phyloP scores from a whole-genome alignment of 2,797 vertebrate species.

The Sebastes iracundus region DNA sequence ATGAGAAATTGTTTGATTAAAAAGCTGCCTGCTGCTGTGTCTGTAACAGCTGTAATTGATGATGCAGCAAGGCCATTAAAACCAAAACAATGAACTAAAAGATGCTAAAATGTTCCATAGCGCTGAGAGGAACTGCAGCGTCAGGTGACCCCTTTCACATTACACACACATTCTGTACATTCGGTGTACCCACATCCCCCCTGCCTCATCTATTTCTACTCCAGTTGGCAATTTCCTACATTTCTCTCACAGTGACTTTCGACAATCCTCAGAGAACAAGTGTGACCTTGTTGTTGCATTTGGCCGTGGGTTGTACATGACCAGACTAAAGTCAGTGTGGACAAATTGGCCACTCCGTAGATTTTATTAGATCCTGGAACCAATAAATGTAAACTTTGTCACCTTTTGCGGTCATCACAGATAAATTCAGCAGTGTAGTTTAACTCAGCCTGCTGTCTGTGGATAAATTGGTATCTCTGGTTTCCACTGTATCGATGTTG shows the following conservation, averaged over 20 bases:
- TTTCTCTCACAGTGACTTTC: slow-evolving; percentile 36
- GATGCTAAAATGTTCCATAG: not conserved
- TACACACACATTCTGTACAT: not conserved
- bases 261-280: slow-evolving; percentile 36
- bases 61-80: not conserved
- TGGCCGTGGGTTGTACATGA: slow-evolving; percentile 34
- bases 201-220: slow-evolving; percentile 33
- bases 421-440: not conserved
- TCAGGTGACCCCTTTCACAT: not conserved
- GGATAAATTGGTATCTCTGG: not conserved
- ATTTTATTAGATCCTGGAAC: slow-evolving; percentile 19
- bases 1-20: no score
- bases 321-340: slow-evolving; percentile 24
- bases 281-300: slow-evolving; percentile 52
- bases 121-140: not conserved
- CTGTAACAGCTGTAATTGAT: not conserved
- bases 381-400: slow-evolving; percentile 6
- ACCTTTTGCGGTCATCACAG: not conserved
- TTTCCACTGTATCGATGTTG: not conserved
- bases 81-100: not conserved
- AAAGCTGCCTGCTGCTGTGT: no score
- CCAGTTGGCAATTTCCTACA: slow-evolving; percentile 31
- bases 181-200: not conserved
- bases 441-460: not conserved
- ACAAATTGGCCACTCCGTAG: slow-evolving; percentile 15